These are phyloP conservation scores for Dromiciops gliroides DNA, from an alignment of 2,113 vertebrate genomes.

Conservation along the genomic window DNA sequence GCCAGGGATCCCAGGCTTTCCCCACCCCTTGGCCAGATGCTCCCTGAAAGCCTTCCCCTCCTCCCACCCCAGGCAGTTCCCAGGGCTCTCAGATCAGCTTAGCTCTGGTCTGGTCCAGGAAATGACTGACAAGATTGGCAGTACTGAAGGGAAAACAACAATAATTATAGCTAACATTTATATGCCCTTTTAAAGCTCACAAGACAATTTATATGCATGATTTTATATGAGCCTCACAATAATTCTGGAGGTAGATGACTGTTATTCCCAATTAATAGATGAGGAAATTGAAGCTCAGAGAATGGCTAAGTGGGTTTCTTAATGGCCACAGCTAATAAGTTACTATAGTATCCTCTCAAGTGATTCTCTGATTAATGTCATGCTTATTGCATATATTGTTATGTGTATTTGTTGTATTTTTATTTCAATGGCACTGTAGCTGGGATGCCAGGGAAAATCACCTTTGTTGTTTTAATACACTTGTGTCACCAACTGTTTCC, in stretches of 20 bases:
- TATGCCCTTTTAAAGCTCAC: neutral
- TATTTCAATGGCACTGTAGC: neutral
- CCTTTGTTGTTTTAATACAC: neutral
- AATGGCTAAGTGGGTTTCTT: neutral
- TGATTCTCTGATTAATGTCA: neutral
- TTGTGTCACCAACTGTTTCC: no score
- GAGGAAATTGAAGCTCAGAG: neutral
- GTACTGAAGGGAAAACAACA: neutral
- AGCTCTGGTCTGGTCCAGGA: neutral
- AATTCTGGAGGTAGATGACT: neutral
- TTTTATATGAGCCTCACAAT: neutral
- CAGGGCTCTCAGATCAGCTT: neutral
- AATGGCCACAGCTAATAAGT: neutral
- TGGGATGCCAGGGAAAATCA: neutral
- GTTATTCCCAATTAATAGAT: neutral
- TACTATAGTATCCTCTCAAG: neutral
- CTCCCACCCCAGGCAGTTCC: neutral
- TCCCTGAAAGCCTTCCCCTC: neutral
- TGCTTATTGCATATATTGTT: neutral
- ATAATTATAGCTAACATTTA: neutral
- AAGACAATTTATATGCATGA: neutral
- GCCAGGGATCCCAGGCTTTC: neutral
- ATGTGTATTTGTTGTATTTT: neutral
- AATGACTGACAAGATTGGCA: neutral
- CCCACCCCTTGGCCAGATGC: neutral